These are phyloP conservation scores for Brachyptera risi DNA, from an alignment of 2,888 invertebrate genomes.

Conservation along the genomic window DNA sequence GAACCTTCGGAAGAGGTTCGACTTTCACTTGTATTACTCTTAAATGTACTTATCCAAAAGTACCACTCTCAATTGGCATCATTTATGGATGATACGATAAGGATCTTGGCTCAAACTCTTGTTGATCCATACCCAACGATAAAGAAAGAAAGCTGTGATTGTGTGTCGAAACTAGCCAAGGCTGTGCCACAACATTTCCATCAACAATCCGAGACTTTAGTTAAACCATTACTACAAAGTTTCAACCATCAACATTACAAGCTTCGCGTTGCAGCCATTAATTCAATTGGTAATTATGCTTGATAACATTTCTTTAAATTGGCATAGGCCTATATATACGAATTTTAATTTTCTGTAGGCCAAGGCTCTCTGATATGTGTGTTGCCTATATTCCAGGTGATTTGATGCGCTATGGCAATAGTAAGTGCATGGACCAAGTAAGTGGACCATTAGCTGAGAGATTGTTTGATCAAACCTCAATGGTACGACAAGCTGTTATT, in stretches of 20 bases:
- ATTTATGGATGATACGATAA: slow-evolving; percentile 71
- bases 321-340: too few relatives aligned
- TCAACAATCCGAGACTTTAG: slow-evolving; percentile 65
- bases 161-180: slow-evolving; percentile 61
- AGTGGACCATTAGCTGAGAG: slow-evolving; percentile 79
- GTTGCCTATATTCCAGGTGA: slow-evolving; percentile 45
- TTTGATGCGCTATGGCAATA: slow-evolving; percentile 64
- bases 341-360: too few relatives aligned
- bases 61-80: slow-evolving; percentile 59
- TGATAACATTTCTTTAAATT: not conserved
- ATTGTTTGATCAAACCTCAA: slow-evolving; percentile 77
- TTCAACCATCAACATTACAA: slow-evolving; percentile 79
- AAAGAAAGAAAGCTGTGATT: slow-evolving; percentile 71
- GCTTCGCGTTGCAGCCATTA: slow-evolving; percentile 67
- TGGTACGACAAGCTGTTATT: slow-evolving; percentile 72
- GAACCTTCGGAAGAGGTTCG: slow-evolving; percentile 81
- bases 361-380: too few relatives aligned
- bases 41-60: slow-evolving; percentile 61
- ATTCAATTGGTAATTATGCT: slow-evolving; percentile 4
- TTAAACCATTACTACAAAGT: slow-evolving; percentile 67
- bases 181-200: slow-evolving; percentile 67
- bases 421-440: slow-evolving; percentile 66
- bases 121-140: slow-evolving; percentile 77
- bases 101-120: slow-evolving; percentile 66
- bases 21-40: slow-evolving; percentile 59